These are phyloP conservation scores for Dendrolimus houi DNA, from an alignment of 2,888 invertebrate genomes.

Conservation along the genomic window DNA sequence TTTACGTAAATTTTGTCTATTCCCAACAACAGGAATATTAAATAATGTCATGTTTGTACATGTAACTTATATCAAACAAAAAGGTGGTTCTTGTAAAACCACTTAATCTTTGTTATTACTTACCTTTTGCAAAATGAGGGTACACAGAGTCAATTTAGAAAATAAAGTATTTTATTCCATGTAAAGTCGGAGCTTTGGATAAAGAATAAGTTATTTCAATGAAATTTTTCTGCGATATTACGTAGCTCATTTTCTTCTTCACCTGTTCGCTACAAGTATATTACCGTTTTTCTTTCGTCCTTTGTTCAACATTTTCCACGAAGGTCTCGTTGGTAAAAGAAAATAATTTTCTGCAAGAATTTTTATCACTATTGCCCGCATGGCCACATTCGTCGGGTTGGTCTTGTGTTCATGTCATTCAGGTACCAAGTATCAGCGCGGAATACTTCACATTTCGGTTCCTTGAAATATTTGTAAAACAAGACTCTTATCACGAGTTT, in stretches of 20 bases:
- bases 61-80: too few relatives aligned
- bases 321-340: conserved; percentile 14
- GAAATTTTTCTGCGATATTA: conserved; percentile 5
- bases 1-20: too few relatives aligned
- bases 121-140: too few relatives aligned
- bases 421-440: conserved; percentile 1
- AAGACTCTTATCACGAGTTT: too few relatives aligned
- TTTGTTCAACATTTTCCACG: conserved; percentile 19
- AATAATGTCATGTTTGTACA: too few relatives aligned
- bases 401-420: conserved; percentile 1
- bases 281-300: conserved; percentile 12
- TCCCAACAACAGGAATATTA: too few relatives aligned
- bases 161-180: conserved; percentile 1
- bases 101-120: too few relatives aligned
- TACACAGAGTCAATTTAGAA: background rate
- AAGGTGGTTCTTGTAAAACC: too few relatives aligned
- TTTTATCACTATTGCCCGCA: conserved; percentile 6
- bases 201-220: conserved; percentile 8
- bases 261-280: conserved; percentile 18
- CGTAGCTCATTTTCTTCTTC: conserved; percentile 16
- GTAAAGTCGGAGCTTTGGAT: conserved; percentile 1
- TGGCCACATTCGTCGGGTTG: conserved; percentile 5
- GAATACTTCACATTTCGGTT: conserved; percentile 3
- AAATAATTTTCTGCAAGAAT: conserved; percentile 11
- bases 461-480: background rate